Evolutionary conservation across 2,797 vertebrate species (phyloP).

Genomic region (Fringilla coelebs): DNA sequence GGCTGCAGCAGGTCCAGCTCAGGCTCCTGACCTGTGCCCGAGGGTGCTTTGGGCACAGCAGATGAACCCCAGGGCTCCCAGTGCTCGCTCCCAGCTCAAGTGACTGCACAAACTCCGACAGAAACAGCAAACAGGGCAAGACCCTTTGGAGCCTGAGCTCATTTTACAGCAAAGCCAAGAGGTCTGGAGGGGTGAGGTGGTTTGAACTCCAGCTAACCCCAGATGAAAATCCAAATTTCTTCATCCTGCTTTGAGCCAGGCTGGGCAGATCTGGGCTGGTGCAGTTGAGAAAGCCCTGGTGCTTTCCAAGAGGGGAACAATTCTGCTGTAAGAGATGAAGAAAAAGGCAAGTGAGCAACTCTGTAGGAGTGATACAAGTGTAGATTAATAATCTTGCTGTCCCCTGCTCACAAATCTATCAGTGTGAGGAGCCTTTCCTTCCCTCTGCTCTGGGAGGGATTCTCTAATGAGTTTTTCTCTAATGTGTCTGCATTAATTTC

Average conservation of each 20-base stretch:
- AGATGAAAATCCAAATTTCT: background rate
- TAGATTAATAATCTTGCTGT: background rate
- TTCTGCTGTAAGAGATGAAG: background rate
- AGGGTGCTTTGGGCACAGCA: background rate
- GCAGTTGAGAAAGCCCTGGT: background rate
- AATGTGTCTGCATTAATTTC: background rate
- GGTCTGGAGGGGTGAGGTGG: background rate
- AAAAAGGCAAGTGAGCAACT: background rate
- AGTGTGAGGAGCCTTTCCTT: background rate
- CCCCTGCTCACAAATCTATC: background rate
- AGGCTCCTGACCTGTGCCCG: background rate
- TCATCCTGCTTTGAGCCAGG: background rate
- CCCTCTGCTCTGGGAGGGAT: background rate
- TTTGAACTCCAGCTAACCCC: conserved; percentile 25
- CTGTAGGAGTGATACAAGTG: background rate
- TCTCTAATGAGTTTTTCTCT: background rate
- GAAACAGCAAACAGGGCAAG: background rate
- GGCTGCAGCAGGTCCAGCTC: background rate
- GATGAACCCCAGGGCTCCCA: background rate
- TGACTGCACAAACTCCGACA: background rate
- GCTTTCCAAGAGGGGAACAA: background rate
- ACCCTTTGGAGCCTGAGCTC: background rate
- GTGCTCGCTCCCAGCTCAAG: background rate
- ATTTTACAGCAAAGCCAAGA: background rate
- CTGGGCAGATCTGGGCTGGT: background rate